phyloP scores from a whole-genome alignment of 2,888 invertebrate genomes.

The Nematopogon swammerdamellus region DNA sequence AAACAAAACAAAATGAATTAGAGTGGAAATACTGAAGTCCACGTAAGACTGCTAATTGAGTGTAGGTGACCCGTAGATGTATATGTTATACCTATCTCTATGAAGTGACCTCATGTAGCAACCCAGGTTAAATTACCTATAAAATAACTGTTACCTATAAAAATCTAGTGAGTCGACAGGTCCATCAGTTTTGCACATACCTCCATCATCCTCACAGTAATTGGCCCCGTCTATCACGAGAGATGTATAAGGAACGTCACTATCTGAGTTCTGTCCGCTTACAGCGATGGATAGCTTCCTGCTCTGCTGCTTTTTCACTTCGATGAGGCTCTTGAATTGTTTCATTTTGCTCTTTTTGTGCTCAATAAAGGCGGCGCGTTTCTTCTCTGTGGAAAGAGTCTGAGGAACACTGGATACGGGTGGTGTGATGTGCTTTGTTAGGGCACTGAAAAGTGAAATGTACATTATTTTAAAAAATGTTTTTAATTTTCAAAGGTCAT shows the following conservation, averaged over 20 bases:
- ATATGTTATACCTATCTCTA: no score
- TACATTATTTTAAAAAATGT: no score
- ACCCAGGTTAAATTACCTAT: no score
- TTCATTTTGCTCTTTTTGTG: conserved; percentile 38
- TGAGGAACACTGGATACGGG: conserved; percentile 44
- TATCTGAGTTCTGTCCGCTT: conserved; percentile 33
- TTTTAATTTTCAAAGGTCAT: no score
- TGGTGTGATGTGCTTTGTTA: conserved; percentile 69
- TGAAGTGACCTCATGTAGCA: no score
- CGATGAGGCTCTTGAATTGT: conserved; percentile 35
- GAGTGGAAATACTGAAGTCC: conserved; percentile 8
- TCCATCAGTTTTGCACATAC: no score
- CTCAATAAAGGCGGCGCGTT: conserved; percentile 38
- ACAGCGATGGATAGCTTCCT: conserved; percentile 26
- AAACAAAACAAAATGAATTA: conserved; percentile 3
- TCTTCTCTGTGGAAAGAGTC: conserved; percentile 27
- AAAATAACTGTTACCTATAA: no score
- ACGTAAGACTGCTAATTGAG: no score
- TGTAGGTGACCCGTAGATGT: no score
- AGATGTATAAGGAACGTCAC: conserved; percentile 42
- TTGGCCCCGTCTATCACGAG: conserved; percentile 36
- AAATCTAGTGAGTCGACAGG: no score
- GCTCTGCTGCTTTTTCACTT: conserved; percentile 33
- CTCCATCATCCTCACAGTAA: conserved; percentile 35
- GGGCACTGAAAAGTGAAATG: conserved; percentile 61